phyloP scores from a whole-genome alignment of 2,888 invertebrate species.

The Drosophila nr. medialis region DNA sequence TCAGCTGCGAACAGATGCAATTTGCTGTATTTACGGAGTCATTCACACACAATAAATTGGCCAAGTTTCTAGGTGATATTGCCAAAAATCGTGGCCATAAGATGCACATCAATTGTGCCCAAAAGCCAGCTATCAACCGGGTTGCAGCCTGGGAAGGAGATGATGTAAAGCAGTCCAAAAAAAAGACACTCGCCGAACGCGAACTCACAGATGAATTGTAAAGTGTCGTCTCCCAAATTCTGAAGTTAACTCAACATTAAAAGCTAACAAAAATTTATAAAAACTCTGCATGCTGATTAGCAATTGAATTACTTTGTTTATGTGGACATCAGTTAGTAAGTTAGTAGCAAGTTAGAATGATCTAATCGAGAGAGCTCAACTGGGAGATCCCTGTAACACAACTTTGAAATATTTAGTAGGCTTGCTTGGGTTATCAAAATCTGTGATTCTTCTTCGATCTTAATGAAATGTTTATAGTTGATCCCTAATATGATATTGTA shows the following conservation, averaged over 20 bases:
- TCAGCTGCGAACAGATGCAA: conserved; percentile 5
- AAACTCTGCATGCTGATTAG: background rate
- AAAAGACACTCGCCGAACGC: too few species aligned
- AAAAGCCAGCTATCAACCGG: background rate
- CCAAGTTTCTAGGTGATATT: background rate
- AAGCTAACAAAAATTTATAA: background rate
- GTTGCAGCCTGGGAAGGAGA: background rate
- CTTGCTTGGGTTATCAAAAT: background rate
- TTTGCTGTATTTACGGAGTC: background rate
- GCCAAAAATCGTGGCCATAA: conserved; percentile 2
- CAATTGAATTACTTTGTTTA: background rate
- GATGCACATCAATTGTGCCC: conserved; percentile 1
- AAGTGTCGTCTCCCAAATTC: background rate
- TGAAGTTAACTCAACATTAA: background rate
- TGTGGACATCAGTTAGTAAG: background rate
- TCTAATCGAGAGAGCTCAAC: background rate
- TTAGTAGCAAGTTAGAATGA: background rate
- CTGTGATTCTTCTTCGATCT: background rate
- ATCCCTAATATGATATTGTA: background rate
- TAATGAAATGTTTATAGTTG: background rate
- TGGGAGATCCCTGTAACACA: background rate
- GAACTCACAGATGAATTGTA: conserved; percentile 13
- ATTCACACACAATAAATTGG: background rate
- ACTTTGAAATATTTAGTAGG: too few species aligned
- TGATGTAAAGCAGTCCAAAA: background rate